phyloP scores from a whole-genome alignment of 2,888 invertebrate genomes.

The Perizoma flavofasciatum region DNA sequence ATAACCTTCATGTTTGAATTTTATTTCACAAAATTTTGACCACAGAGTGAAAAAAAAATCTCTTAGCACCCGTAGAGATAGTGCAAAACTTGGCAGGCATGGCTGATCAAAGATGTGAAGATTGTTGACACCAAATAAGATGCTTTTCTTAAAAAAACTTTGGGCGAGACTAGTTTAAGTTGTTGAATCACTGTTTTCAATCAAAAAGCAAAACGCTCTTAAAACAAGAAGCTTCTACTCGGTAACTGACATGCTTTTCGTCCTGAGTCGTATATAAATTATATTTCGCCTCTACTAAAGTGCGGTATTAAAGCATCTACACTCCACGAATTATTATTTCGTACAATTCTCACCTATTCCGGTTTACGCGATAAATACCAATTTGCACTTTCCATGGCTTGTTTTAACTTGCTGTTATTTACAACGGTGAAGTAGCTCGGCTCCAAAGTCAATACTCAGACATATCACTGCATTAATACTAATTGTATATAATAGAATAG shows the following conservation, averaged over 20 bases:
- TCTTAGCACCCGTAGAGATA: neutral
- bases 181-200: no score
- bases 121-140: no score
- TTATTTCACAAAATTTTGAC: slow-evolving; percentile 18
- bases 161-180: no score
- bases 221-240: no score
- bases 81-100: no score
- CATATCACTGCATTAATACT: neutral
- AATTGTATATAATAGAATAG: no score
- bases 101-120: no score
- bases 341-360: slow-evolving; percentile 37
- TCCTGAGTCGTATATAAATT: no score
- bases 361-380: slow-evolving; percentile 36
- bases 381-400: slow-evolving; percentile 30
- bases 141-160: no score
- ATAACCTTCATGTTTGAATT: slow-evolving; percentile 25
- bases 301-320: neutral
- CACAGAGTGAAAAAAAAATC: neutral
- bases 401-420: slow-evolving; percentile 22
- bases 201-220: no score
- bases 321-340: slow-evolving; percentile 15
- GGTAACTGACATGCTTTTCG: neutral
- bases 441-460: slow-evolving; percentile 1
- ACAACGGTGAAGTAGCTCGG: slow-evolving; percentile 5
- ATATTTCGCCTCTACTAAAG: neutral